These are phyloP conservation scores for Acleris sparsana DNA, from an alignment of 2,888 invertebrate species.

Conservation along the genomic window DNA sequence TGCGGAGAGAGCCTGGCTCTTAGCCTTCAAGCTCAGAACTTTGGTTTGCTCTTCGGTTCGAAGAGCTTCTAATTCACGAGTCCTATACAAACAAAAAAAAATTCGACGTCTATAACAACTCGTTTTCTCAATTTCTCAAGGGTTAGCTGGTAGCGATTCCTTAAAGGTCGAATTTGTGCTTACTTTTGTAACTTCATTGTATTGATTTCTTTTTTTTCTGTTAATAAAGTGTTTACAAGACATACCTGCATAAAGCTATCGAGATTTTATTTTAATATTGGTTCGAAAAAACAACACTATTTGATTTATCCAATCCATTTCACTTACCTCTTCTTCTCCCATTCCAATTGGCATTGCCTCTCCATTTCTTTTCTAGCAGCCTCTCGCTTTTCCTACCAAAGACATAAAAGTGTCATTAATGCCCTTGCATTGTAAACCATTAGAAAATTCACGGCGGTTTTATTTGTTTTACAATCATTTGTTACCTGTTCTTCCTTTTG, in stretches of 20 bases:
- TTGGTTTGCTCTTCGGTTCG: constrained; percentile 93
- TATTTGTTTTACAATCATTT: background rate
- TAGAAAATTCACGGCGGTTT: background rate
- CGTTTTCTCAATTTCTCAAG: too few species aligned
- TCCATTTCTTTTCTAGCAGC: constrained; percentile 91
- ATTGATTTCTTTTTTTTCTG: too few species aligned
- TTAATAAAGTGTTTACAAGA: too few species aligned
- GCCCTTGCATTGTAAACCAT: background rate
- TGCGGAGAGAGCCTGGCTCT: constrained; percentile 91
- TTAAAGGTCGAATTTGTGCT: too few species aligned
- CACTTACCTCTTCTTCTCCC: constrained; percentile 93
- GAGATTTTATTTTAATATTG: too few species aligned
- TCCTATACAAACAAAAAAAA: constrained; percentile 54
- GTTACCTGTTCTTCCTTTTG: constrained; percentile 86
- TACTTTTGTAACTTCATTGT: too few species aligned
- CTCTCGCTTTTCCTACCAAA: constrained; percentile 71
- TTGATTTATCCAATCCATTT: too few species aligned
- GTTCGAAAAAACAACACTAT: too few species aligned
- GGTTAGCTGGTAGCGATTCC: too few species aligned
- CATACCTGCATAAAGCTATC: too few species aligned
- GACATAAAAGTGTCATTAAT: background rate
- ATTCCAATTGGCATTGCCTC: constrained; percentile 96
- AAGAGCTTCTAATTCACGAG: constrained; percentile 93
- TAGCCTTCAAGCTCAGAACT: constrained; percentile 92
- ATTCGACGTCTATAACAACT: too few species aligned